A percentile compares a stretch with the other conserved stretches of the same genome.
Conservation (phyloP, 1,140 invertebrate species). For the roundworm (Caenorhabditis elegans) region DNA sequence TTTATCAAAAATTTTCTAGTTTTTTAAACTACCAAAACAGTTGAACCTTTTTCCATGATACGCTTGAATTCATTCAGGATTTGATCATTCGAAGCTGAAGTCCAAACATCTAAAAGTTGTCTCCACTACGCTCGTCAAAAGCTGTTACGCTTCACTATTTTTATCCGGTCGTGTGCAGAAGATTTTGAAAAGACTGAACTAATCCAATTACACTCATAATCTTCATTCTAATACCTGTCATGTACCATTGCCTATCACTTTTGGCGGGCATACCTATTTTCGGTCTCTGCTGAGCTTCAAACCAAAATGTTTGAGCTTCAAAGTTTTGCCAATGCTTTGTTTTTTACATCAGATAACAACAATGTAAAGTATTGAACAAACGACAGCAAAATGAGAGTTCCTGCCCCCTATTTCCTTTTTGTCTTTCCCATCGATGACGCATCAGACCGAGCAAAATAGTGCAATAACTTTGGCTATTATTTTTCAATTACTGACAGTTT, state of each 20-base stretch:
- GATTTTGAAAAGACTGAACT: neutral
- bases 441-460: neutral
- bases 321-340: too few species aligned
- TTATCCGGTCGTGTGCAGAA: neutral
- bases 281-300: too few species aligned
- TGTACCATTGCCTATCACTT: neutral
- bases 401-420: neutral
- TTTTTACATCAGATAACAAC: neutral
- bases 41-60: too few species aligned
- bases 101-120: neutral
- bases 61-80: neutral
- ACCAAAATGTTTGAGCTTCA: too few species aligned
- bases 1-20: too few species aligned
- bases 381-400: neutral
- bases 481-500: neutral
- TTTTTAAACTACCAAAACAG: too few species aligned
- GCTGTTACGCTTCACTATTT: neutral
- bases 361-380: neutral
- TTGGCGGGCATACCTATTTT: too few species aligned
- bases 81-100: neutral
- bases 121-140: neutral
- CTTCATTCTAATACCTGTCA: neutral
- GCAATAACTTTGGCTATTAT: neutral
- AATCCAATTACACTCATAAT: conserved; percentile 9
- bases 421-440: neutral